Conservation (phyloP, 1,140 invertebrate genomes). For the Lordiphosa collinella region DNA sequence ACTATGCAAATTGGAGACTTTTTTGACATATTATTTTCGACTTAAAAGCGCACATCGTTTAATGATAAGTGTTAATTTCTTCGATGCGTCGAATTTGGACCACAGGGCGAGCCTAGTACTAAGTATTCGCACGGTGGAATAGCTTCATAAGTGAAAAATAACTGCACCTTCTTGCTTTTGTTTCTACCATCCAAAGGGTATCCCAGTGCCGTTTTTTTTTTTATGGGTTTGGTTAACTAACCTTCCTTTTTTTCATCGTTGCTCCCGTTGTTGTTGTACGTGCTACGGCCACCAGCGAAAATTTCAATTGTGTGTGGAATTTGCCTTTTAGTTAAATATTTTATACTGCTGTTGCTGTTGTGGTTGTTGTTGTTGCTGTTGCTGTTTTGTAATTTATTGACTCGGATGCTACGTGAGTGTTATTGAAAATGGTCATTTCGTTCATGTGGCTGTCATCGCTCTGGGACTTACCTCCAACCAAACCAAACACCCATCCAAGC, state of each 20-base stretch:
- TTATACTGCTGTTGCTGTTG: constrained; percentile 12
- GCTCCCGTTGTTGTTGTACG: constrained; percentile 49
- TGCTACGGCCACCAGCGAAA: constrained; percentile 31
- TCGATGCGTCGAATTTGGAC: too few relatives aligned
- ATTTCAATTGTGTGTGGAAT: constrained; percentile 27
- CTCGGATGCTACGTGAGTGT: constrained; percentile 76
- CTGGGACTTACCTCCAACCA: constrained; percentile 44
- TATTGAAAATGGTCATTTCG: constrained; percentile 74
- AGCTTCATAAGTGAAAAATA: too few relatives aligned
- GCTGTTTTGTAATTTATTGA: constrained; percentile 67
- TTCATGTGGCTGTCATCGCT: constrained; percentile 30
- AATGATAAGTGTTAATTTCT: too few relatives aligned
- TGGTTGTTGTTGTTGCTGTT: constrained; percentile 7
- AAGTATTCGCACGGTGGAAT: too few relatives aligned
- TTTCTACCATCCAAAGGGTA: too few relatives aligned
- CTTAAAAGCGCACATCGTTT: too few relatives aligned
- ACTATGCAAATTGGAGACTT: too few relatives aligned
- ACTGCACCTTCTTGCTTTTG: too few relatives aligned
- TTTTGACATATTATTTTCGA: too few relatives aligned
- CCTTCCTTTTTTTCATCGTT: constrained; percentile 42
- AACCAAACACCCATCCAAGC: constrained; percentile 27
- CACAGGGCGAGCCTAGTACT: too few relatives aligned
- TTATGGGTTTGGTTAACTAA: neutral
- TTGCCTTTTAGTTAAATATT: constrained; percentile 8
- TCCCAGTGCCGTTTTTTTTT: neutral